Conservation (phyloP, 2,888 invertebrate genomes). For the Tortricodes alternella region DNA sequence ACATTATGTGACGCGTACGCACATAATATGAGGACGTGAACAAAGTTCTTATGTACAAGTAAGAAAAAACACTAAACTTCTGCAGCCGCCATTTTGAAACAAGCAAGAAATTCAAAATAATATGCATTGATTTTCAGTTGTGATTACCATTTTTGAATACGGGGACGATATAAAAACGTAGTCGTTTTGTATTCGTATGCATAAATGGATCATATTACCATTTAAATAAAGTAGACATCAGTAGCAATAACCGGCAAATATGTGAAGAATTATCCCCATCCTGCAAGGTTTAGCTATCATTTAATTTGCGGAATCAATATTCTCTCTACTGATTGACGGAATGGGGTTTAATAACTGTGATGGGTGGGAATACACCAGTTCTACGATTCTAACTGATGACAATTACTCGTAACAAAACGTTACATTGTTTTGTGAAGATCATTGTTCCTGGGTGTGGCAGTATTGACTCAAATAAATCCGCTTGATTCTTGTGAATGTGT, state of each 20-base stretch:
- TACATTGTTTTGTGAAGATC: slow-evolving; percentile 10
- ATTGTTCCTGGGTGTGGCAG: slow-evolving; percentile 16
- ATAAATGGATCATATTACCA: too few relatives aligned
- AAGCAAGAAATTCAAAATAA: neutral
- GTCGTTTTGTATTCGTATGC: too few relatives aligned
- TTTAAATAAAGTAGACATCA: too few relatives aligned
- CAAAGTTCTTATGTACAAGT: slow-evolving; percentile 2
- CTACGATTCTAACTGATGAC: slow-evolving; percentile 14
- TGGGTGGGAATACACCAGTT: slow-evolving; percentile 13
- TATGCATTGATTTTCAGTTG: neutral
- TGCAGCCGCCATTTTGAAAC: too few relatives aligned
- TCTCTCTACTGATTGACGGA: neutral
- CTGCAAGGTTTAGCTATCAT: too few relatives aligned
- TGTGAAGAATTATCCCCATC: too few relatives aligned
- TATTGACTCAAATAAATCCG: slow-evolving; percentile 7
- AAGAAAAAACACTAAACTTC: neutral
- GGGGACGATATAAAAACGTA: too few relatives aligned
- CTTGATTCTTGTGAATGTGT: slow-evolving; percentile 3
- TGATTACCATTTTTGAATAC: too few relatives aligned
- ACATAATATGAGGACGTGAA: slow-evolving; percentile 1
- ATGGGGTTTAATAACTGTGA: neutral
- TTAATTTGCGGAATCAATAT: too few relatives aligned
- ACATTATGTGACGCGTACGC: slow-evolving; percentile 33
- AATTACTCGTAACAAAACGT: slow-evolving; percentile 19
- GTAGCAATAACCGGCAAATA: too few relatives aligned